Conservation (phyloP, 2,888 invertebrate species). For the Calameuta filiformis region DNA sequence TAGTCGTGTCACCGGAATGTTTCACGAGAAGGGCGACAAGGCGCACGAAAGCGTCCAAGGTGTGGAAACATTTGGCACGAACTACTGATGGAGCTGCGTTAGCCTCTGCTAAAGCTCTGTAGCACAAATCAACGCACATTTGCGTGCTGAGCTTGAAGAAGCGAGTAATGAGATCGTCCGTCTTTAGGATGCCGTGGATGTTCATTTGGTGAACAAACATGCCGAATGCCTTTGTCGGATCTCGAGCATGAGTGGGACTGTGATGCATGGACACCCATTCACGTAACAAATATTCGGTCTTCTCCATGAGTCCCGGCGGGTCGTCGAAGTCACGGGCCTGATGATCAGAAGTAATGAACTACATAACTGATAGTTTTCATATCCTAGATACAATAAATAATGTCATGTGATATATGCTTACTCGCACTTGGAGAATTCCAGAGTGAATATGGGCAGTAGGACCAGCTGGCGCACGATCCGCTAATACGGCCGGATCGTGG, state of each 20-base stretch:
- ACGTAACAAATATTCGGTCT: slow-evolving; percentile 91
- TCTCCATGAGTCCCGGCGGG: slow-evolving; percentile 93
- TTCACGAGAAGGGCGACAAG: slow-evolving; percentile 95
- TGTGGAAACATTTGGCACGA: slow-evolving; percentile 93
- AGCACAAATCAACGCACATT: slow-evolving; percentile 95
- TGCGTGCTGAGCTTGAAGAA: slow-evolving; percentile 98
- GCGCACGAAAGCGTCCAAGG: slow-evolving; percentile 94
- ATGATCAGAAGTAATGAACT: neutral
- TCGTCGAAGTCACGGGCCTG: slow-evolving; percentile 90
- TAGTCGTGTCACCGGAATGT: slow-evolving; percentile 89
- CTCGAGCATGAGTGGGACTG: slow-evolving; percentile 81
- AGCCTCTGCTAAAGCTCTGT: slow-evolving; percentile 83
- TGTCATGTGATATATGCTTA: slow-evolving; percentile 64
- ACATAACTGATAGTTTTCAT: neutral
- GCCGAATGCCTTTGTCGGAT: slow-evolving; percentile 91
- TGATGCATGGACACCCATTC: slow-evolving; percentile 97
- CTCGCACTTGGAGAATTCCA: slow-evolving; percentile 86
- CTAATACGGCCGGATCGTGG: slow-evolving; percentile 79
- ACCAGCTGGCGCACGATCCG: slow-evolving; percentile 82
- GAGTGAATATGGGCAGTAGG: slow-evolving; percentile 93
- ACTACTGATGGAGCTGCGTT: slow-evolving; percentile 74
- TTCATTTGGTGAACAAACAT: slow-evolving; percentile 98
- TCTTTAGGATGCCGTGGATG: slow-evolving; percentile 93
- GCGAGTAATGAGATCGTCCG: slow-evolving; percentile 95
- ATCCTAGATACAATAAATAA: slow-evolving; percentile 27